Base-by-base conservation (phyloP, 2,113 vertebrate genomes). In the Siniperca chuatsi region DNA sequence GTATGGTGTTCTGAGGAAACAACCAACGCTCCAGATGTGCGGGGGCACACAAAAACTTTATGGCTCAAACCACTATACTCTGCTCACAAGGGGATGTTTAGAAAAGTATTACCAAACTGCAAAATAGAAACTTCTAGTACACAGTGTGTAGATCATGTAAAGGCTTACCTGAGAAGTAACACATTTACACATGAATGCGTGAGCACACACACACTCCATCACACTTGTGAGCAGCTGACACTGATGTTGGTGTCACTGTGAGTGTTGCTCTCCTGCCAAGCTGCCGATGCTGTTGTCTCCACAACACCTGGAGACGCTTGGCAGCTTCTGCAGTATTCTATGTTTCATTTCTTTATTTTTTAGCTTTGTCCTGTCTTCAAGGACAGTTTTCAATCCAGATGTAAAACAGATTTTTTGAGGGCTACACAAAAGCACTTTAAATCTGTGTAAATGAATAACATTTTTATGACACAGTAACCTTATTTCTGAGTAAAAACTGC, bases 241-340 rank as follows among this genome's bases (percentile, higher is more conserved):
- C 48, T 52, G 35, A 52, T 42, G 80, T 12, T 60, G 58, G 64
- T 40, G 71, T 68, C 37, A 23, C 35, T n/a, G 75, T 16, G 69
- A 55, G 60, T 8, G 60, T n/a, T 70, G 23, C 48, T 64, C 12
- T 54, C 7, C 44, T 83, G 74, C 81, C 81, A 77, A 76, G 65
- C 72, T 42, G 48, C 57, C 21, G 60, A 42, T n/a, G 44, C 70
- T 48, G 50, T 64, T 10, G 18, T 62, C 66, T 72, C 46, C 8
- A 2, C 75, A 72, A 60, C 83, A 86, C 83, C 86, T 90, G 85
- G 55, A 88, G 8, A 62, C 2, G 52, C 42, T 80, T 88, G 89
- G 83, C 87, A 86, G 62, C 61, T 58, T 44, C 68, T 18, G 29
- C 68, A 55, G 33, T 40, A 15, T 37, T 55, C 65, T 55, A 6